phyloP scores from a whole-genome alignment of 2,888 invertebrate genomes.

The Dolichomitus sp. region DNA sequence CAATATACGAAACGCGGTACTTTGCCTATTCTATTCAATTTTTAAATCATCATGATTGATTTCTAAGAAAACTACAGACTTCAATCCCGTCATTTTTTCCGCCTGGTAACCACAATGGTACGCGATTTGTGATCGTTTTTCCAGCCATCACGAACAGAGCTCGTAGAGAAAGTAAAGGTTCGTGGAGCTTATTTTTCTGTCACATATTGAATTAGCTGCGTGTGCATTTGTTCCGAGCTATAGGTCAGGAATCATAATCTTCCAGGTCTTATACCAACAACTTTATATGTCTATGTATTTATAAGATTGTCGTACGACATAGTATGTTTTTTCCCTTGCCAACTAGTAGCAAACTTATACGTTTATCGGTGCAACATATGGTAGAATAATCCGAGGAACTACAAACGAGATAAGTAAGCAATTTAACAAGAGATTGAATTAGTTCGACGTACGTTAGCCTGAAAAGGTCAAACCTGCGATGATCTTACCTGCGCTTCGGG shows the following conservation, averaged over 20 bases:
- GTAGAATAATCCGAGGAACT: background rate
- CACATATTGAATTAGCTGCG: slow-evolving; percentile 8
- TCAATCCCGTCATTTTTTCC: slow-evolving; percentile 7
- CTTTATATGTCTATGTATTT: background rate
- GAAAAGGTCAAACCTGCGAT: slow-evolving; percentile 43
- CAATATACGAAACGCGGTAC: background rate
- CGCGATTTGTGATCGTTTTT: slow-evolving; percentile 15
- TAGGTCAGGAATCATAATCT: background rate
- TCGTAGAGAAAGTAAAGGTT: background rate
- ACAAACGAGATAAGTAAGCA: slow-evolving; percentile 36
- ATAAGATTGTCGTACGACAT: background rate
- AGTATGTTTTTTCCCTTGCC: background rate
- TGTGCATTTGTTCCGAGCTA: slow-evolving; percentile 16
- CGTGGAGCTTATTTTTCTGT: slow-evolving; percentile 25
- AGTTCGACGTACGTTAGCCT: slow-evolving; percentile 25
- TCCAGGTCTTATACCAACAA: background rate
- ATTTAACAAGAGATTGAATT: slow-evolving; percentile 46
- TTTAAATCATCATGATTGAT: background rate
- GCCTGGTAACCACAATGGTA: background rate
- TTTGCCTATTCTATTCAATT: background rate
- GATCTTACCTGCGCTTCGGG: slow-evolving; percentile 29
- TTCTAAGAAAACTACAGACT: background rate
- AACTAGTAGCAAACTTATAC: background rate
- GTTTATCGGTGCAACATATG: background rate
- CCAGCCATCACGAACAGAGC: slow-evolving; percentile 13